Evolutionary conservation across 2,797 vertebrate genomes (phyloP).

Genomic region (Amblyopsis hoosieri): DNA sequence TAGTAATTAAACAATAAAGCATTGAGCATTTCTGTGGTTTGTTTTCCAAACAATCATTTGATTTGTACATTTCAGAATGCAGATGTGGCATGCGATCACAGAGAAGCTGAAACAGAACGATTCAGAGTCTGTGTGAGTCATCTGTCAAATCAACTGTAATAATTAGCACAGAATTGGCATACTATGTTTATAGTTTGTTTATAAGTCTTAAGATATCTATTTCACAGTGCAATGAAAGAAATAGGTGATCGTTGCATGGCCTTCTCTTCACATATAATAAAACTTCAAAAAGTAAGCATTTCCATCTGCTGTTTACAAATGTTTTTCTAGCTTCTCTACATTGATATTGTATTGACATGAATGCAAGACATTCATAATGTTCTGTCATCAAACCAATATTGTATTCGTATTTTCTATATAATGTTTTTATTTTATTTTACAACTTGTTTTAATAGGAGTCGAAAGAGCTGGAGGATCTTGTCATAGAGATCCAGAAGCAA

Average conservation of each 20-base stretch:
- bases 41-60: background rate
- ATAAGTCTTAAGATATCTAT: too few relatives aligned
- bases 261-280: slow-evolving; percentile 69
- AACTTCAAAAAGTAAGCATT: slow-evolving; percentile 67
- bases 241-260: slow-evolving; percentile 63
- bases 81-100: slow-evolving; percentile 74
- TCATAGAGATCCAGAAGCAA: slow-evolving; percentile 74
- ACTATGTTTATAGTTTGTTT: background rate
- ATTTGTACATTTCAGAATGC: slow-evolving; percentile 70
- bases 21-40: too few relatives aligned
- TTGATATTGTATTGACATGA: background rate
- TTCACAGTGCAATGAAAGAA: slow-evolving; percentile 62
- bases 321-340: background rate
- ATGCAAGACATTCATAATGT: too few relatives aligned
- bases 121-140: slow-evolving; percentile 65
- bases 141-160: background rate
- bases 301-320: background rate
- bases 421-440: background rate
- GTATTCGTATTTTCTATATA: background rate
- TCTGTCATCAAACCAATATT: too few relatives aligned
- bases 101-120: slow-evolving; percentile 69
- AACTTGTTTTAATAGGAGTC: slow-evolving; percentile 63
- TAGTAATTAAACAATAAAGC: too few relatives aligned
- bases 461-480: slow-evolving; percentile 72
- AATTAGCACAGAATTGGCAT: background rate